Conservation (phyloP, 2,113 vertebrate genomes). For the Mirounga angustirostris region DNA sequence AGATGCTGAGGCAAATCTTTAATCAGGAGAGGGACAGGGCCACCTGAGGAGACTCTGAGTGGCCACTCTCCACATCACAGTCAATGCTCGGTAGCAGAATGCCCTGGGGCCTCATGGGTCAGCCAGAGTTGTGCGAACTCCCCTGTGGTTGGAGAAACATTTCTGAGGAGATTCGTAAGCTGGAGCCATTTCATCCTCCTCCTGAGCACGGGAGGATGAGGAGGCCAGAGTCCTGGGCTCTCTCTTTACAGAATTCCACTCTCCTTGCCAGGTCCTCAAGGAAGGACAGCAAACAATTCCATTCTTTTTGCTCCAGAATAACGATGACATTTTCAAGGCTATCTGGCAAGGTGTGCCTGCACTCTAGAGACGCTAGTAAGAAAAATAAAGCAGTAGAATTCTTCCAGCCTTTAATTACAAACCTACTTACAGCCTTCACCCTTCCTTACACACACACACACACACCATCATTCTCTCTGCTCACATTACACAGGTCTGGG, state of each 20-base stretch:
- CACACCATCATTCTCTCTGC: not conserved
- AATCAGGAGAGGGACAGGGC: not conserved
- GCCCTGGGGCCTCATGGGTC: not conserved
- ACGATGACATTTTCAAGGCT: not conserved
- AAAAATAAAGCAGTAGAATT: not conserved
- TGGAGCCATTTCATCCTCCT: not conserved
- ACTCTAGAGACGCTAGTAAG: not conserved
- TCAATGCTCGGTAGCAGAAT: not conserved
- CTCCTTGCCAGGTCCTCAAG: not conserved
- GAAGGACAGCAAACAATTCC: not conserved
- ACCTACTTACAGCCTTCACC: not conserved
- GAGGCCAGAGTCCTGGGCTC: not conserved
- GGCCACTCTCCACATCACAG: not conserved
- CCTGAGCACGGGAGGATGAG: not conserved
- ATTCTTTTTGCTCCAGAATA: not conserved
- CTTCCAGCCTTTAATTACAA: not conserved
- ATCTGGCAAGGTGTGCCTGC: not conserved
- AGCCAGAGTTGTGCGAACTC: not conserved
- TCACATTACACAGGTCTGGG: conserved; percentile 16
- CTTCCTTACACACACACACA: not conserved
- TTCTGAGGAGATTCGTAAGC: not conserved
- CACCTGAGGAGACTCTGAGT: not conserved
- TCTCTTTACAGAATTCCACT: not conserved
- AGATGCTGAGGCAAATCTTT: not conserved
- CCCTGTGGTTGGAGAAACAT: not conserved